Percentiles rank a stretch among this genome's conserved stretches.
Evolutionary conservation across 2,888 invertebrate genomes (phyloP).

Genomic region (Eupithecia pulchellata): DNA sequence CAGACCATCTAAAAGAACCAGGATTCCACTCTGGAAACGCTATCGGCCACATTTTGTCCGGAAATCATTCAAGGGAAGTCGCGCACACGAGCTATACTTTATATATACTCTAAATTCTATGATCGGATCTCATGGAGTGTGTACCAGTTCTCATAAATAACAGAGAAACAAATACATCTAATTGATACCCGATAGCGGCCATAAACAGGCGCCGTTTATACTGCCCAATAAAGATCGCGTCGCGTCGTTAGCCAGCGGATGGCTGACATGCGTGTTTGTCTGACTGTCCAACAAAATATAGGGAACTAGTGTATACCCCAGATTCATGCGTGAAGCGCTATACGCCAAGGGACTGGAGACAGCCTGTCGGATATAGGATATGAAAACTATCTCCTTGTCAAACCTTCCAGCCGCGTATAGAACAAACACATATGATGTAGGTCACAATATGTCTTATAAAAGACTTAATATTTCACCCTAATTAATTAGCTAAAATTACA

Average conservation of each 20-base stretch:
- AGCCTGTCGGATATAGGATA: too few species aligned
- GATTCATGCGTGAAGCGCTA: too few species aligned
- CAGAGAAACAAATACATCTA: slow-evolving; percentile 34
- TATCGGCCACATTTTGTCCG: neutral
- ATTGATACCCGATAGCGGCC: slow-evolving; percentile 37
- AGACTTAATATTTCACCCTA: too few species aligned
- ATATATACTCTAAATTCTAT: neutral
- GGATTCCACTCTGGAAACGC: too few species aligned
- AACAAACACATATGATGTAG: too few species aligned
- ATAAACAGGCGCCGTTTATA: slow-evolving; percentile 40
- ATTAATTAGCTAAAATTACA: too few species aligned
- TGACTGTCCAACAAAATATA: neutral
- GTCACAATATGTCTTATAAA: too few species aligned
- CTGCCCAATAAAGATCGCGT: slow-evolving; percentile 37
- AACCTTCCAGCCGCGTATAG: too few species aligned
- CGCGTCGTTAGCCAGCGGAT: slow-evolving; percentile 33
- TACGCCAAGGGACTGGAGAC: too few species aligned
- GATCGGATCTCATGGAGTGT: neutral
- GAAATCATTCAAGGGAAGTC: neutral
- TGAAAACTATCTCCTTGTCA: too few species aligned
- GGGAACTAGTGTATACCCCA: neutral
- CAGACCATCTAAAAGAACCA: neutral
- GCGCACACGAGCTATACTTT: neutral
- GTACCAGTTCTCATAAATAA: slow-evolving; percentile 20
- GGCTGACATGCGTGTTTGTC: neutral